Percentiles rank a stretch among this genome's conserved stretches.
Evolutionary conservation across 2,888 invertebrate species (phyloP).

Genomic region (Petrophora chlorosata): DNA sequence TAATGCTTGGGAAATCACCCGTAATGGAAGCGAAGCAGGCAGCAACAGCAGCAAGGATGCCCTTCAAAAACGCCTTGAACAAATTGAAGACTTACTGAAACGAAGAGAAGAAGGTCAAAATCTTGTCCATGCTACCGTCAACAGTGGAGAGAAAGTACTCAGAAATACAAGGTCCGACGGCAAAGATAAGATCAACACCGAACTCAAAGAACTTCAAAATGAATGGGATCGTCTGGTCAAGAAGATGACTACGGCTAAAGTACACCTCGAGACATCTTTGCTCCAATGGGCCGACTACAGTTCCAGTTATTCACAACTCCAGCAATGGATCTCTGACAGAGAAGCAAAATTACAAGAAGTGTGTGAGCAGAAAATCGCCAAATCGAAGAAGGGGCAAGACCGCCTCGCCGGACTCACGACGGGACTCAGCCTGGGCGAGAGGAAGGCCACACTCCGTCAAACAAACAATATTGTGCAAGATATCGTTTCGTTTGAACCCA

Average conservation of each 20-base stretch:
- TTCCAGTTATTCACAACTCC: slow-evolving; percentile 95
- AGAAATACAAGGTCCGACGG: slow-evolving; percentile 95
- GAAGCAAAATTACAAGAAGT: slow-evolving; percentile 96
- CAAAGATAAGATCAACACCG: slow-evolving; percentile 92
- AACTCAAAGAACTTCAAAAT: slow-evolving; percentile 94
- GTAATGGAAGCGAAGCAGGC: slow-evolving; percentile 91
- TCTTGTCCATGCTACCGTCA: slow-evolving; percentile 93
- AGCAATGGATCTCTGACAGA: slow-evolving; percentile 97
- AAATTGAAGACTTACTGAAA: slow-evolving; percentile 91
- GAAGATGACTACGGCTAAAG: slow-evolving; percentile 96
- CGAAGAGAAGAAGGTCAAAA: slow-evolving; percentile 94
- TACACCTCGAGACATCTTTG: slow-evolving; percentile 93
- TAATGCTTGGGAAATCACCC: slow-evolving; percentile 91
- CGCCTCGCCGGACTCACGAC: slow-evolving; percentile 88
- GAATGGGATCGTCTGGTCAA: slow-evolving; percentile 96
- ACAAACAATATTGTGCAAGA: slow-evolving; percentile 98
- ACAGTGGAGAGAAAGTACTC: slow-evolving; percentile 94
- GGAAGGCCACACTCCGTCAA: slow-evolving; percentile 94
- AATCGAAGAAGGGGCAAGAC: slow-evolving; percentile 90
- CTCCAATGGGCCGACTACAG: slow-evolving; percentile 98
- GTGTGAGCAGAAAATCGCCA: slow-evolving; percentile 91
- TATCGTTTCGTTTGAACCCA: slow-evolving; percentile 97
- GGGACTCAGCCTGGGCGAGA: slow-evolving; percentile 90
- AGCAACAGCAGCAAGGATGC: slow-evolving; percentile 91
- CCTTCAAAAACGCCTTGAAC: slow-evolving; percentile 90